Conservation (phyloP, 2,797 vertebrate species). For the Macroramphosus scolopax region DNA sequence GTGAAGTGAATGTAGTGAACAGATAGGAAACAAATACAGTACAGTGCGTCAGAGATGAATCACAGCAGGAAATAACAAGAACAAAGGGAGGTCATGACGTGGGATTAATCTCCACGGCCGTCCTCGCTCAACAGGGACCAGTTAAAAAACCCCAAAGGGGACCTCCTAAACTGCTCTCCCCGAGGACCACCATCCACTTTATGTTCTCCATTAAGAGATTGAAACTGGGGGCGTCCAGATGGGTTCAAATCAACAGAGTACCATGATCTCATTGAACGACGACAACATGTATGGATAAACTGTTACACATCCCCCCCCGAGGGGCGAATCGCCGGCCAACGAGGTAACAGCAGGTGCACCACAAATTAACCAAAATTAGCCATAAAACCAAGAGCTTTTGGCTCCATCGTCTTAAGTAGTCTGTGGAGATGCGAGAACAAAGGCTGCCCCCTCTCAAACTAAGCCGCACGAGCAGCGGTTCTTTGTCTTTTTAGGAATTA, state of each 20-base stretch:
- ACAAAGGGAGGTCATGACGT: constrained; percentile 34
- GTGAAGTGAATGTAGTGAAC: constrained; percentile 28
- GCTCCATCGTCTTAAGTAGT: constrained; percentile 27
- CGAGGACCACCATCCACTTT: constrained; percentile 49
- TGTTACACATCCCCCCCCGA: constrained; percentile 22
- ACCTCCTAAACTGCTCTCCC: constrained; percentile 59
- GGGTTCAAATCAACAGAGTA: constrained; percentile 71
- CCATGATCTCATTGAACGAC: constrained; percentile 64
- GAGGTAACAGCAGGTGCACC: constrained; percentile 49
- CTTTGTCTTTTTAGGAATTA: constrained; percentile 46
- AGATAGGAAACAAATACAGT: constrained; percentile 18
- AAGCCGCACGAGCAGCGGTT: constrained; percentile 11
- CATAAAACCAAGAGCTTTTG: constrained; percentile 20
- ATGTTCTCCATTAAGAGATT: constrained; percentile 75
- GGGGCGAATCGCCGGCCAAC: constrained; percentile 27
- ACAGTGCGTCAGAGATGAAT: constrained; percentile 19
- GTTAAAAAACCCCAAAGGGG: constrained; percentile 56
- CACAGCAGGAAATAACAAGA: constrained; percentile 21
- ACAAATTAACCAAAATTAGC: constrained; percentile 59
- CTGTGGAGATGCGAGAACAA: constrained; percentile 33
- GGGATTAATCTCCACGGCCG: constrained; percentile 30
- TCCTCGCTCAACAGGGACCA: constrained; percentile 40
- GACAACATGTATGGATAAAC: constrained; percentile 52
- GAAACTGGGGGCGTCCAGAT: constrained; percentile 69
- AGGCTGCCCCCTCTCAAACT: constrained; percentile 14